phyloP scores from a whole-genome alignment of 2,888 invertebrate species.

The Saturnia japonica region DNA sequence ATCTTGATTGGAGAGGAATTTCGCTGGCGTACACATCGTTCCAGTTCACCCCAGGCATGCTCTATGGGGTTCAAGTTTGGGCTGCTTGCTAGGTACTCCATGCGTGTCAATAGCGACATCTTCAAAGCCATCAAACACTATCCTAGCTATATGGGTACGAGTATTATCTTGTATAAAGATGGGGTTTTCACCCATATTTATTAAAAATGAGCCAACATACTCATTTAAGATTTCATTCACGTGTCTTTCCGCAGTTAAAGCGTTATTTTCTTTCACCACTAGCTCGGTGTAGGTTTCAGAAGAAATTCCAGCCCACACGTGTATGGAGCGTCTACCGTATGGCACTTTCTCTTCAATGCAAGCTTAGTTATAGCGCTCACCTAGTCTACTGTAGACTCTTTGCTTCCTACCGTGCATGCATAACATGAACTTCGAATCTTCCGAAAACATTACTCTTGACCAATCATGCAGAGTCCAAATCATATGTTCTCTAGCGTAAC shows the following conservation, averaged over 20 bases:
- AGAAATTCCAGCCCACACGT: too few relatives aligned
- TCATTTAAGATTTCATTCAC: neutral
- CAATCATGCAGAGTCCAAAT: neutral
- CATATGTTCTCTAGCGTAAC: neutral
- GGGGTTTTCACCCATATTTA: neutral
- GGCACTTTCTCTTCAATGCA: too few relatives aligned
- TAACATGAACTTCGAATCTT: neutral
- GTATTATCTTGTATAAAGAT: neutral
- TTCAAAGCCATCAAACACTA: neutral
- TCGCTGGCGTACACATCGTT: too few relatives aligned
- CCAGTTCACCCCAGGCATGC: too few relatives aligned
- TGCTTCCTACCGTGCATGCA: neutral
- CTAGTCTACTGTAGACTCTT: neutral
- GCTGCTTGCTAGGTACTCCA: neutral
- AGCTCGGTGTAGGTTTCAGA: too few relatives aligned
- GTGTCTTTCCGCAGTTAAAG: neutral
- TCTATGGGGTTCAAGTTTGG: neutral
- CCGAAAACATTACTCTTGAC: too few relatives aligned
- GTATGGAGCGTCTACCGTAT: too few relatives aligned
- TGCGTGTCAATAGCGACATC: neutral
- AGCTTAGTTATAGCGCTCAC: too few relatives aligned
- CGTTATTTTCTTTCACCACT: neutral
- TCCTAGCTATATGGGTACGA: neutral
- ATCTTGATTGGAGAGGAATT: neutral
- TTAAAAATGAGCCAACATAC: neutral